Evolutionary conservation across 1,140 invertebrate species (phyloP), one percentile per base, ranked within the genome.

Genomic region (Drosophila sturtevanti): DNA sequence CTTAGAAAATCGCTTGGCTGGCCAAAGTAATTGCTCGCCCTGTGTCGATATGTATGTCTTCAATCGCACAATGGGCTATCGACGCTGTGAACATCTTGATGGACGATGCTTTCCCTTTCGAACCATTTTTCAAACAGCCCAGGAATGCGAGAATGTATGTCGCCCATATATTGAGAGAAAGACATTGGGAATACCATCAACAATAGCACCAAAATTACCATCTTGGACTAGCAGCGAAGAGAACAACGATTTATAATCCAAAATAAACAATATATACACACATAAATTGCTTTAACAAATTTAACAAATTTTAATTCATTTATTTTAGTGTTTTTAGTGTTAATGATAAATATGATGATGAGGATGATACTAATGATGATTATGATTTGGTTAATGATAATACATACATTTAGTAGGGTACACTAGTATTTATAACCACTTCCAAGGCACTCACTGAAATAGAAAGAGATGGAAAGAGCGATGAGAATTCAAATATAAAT

Each of bases 371-470:
- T n/a, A n/a, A n/a, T 24, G 12, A 24, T 52, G 38, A 31, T 44
- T 18, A 11, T 22, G 16, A 44, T 44, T 10, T 11, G 11, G 18
- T 34, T 55, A 55, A 55, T 24, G 6, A 14, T 31, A n/a, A 34
- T 14, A 7, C 27, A 34, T 14, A 7, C 27, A 16, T 16, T 76
- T 77, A 91, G 55, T 66, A 79, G 1, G 90, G 90, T 27, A 79
- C 27, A 59, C 87, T 90, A 7, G 74, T 75, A 62, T 76, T 90
- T 37, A 92, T 64, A 4, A 87, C 87, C 22, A 79, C 78, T 61
- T 86, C 84, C 59, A 92, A 59, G 9, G 81, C 82, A 22, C 73
- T 77, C 6, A 92, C 90, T 91, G 60, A 24, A 66, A 67, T 21
- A 48, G 22, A 73, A 35, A 66, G 22, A 48, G 34, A 56, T 7